A percentile compares a stretch with the other conserved stretches of the same genome.
Conservation (phyloP, 2,888 invertebrate genomes). For the Netelia inedita region DNA sequence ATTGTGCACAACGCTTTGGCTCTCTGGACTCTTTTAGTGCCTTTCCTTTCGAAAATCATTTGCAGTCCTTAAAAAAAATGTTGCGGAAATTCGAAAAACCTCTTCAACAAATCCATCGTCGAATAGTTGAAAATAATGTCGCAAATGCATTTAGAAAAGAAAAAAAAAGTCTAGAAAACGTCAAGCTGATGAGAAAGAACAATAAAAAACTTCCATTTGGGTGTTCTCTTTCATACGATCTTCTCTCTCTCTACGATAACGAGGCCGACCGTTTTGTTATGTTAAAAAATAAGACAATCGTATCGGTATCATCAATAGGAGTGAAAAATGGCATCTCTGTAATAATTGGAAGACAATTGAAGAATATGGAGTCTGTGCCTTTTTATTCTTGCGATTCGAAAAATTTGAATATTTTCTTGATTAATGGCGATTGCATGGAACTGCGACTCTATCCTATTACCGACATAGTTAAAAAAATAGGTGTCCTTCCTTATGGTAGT, state of each 20-base stretch:
- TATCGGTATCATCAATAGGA: slow-evolving; percentile 22
- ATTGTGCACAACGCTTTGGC: no score
- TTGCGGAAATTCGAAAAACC: no score
- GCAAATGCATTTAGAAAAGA: background rate
- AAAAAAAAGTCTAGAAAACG: background rate
- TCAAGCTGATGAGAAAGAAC: background rate
- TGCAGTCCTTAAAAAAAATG: no score
- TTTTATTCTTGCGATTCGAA: slow-evolving; percentile 19
- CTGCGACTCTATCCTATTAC: slow-evolving; percentile 15
- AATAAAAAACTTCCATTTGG: slow-evolving; percentile 11
- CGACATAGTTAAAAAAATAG: slow-evolving; percentile 7
- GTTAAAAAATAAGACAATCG: slow-evolving; percentile 11
- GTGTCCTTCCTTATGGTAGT: slow-evolving; percentile 8
- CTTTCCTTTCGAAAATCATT: no score
- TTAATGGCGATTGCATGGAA: slow-evolving; percentile 22
- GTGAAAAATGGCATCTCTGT: slow-evolving; percentile 7
- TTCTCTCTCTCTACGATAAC: no score
- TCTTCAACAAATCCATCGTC: no score
- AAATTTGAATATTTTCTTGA: slow-evolving; percentile 25
- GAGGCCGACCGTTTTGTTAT: no score
- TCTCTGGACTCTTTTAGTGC: no score
- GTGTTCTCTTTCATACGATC: no score
- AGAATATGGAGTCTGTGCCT: background rate
- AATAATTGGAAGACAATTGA: slow-evolving; percentile 21
- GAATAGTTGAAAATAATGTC: no score